Evolutionary conservation across 2,113 vertebrate species (phyloP).

Genomic region (Carlito syrichta): DNA sequence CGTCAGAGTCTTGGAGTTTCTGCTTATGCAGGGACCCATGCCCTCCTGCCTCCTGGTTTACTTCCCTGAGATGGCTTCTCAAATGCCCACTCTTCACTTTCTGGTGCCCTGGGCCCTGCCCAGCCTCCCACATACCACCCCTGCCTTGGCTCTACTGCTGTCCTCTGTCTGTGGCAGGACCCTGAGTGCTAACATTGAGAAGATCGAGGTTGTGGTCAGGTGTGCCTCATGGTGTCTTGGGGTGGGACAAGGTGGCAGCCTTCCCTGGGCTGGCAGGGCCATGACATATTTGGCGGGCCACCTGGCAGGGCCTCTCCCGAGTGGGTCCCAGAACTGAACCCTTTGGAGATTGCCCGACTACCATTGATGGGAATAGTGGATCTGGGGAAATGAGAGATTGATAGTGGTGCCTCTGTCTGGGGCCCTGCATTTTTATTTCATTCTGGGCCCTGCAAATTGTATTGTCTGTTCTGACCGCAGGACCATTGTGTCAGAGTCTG

Average conservation of each 20-base stretch:
- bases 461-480: background rate
- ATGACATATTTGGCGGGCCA: background rate
- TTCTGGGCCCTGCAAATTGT: background rate
- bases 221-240: background rate
- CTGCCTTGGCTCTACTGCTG: background rate
- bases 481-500: background rate
- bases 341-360: background rate
- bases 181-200: background rate
- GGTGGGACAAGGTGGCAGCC: background rate
- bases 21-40: background rate
- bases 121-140: background rate
- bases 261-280: background rate
- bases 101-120: background rate
- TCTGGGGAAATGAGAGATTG: background rate
- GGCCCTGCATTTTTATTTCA: background rate
- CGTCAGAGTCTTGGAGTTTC: background rate
- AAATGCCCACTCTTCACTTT: background rate
- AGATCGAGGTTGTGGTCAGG: background rate
- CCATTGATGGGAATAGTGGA: background rate
- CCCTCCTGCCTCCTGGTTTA: background rate
- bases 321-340: background rate
- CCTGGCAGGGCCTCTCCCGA: background rate
- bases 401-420: background rate
- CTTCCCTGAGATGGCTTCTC: background rate
- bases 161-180: background rate